phyloP scores from a whole-genome alignment of 2,888 invertebrate genomes.

The Ophraella communa region DNA sequence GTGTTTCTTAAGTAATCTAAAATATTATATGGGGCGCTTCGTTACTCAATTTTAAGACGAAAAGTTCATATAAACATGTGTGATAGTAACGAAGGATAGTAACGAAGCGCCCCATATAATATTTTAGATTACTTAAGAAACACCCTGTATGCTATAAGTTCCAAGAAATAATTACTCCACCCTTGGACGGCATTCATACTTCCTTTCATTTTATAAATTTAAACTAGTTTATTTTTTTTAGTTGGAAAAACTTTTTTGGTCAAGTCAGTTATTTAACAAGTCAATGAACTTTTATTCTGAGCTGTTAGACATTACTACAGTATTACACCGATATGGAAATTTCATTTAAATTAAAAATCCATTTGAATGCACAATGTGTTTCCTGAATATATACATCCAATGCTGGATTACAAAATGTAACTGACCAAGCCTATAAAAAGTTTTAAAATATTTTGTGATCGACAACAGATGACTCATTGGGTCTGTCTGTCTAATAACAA shows the following conservation, averaged over 20 bases:
- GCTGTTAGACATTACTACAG: not conserved
- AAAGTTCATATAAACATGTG: too few species aligned
- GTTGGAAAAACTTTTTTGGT: not conserved
- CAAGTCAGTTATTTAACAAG: not conserved
- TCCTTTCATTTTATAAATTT: too few species aligned
- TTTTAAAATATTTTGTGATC: not conserved
- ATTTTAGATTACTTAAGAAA: too few species aligned
- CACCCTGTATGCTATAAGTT: too few species aligned
- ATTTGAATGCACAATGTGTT: not conserved
- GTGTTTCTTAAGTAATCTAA: too few species aligned
- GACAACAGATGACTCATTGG: conserved; percentile 1
- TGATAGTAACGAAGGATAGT: too few species aligned
- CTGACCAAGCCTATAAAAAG: conserved; percentile 5
- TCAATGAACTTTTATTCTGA: not conserved
- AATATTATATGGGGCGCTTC: too few species aligned
- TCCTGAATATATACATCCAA: not conserved
- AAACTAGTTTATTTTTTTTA: too few species aligned
- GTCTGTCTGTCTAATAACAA: not conserved
- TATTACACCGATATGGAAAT: not conserved
- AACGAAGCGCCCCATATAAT: too few species aligned
- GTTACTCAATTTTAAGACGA: too few species aligned
- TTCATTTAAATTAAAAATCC: conserved; percentile 3
- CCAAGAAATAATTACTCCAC: too few species aligned
- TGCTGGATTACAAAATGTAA: not conserved
- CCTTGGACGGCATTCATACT: too few species aligned